A percentile compares a stretch with the other conserved stretches of the same genome.
These are phyloP conservation scores for Macrostomum lignano DNA, from an alignment of 1,140 invertebrate species.

Conservation along the genomic window DNA sequence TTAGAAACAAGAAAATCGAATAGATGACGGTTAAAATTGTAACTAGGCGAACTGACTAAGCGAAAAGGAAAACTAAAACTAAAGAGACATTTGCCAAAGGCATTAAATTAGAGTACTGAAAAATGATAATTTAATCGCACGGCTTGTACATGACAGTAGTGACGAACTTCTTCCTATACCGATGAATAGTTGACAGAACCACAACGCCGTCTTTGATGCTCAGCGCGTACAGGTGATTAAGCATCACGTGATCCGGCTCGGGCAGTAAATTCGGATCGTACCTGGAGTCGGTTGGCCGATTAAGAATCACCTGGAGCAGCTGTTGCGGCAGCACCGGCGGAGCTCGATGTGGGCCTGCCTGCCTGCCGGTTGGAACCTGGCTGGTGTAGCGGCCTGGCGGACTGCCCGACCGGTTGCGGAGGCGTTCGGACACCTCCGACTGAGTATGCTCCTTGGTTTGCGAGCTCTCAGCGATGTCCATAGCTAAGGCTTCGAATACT, in stretches of 20 bases:
- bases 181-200: slow-evolving; percentile 80
- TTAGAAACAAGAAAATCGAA: no score
- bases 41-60: no score
- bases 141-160: slow-evolving; percentile 95
- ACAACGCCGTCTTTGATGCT: slow-evolving; percentile 97
- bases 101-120: no score
- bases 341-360: no score
- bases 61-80: no score
- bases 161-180: slow-evolving; percentile 94
- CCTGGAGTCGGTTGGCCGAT: slow-evolving; percentile 61
- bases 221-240: slow-evolving; percentile 94
- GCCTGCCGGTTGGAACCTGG: slow-evolving; percentile 61
- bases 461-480: no score
- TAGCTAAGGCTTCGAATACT: slow-evolving; percentile 79
- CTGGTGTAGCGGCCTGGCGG: slow-evolving; percentile 40
- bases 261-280: slow-evolving; percentile 88
- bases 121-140: no score
- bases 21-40: no score
- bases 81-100: no score
- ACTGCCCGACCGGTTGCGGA: no score
- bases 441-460: no score
- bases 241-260: slow-evolving; percentile 93
- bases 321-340: slow-evolving; percentile 84
- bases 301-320: slow-evolving; percentile 80
- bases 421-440: no score